A percentile compares a stretch with the other conserved stretches of the same genome.
Evolutionary conservation across 2,888 invertebrate genomes (phyloP).

Genomic region (Habroteleia sp.): DNA sequence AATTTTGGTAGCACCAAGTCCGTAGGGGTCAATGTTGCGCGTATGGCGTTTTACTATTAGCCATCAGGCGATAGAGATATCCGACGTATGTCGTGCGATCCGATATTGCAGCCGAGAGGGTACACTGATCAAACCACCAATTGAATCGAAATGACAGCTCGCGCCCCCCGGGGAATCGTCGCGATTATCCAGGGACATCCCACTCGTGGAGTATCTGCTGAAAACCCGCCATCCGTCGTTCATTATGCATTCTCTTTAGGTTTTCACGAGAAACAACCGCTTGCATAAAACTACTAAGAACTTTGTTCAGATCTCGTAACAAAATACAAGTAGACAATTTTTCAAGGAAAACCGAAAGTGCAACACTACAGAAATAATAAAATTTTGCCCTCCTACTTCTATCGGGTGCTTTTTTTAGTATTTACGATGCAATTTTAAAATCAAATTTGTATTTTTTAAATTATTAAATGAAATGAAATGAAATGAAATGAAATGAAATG

Average conservation of each 20-base stretch:
- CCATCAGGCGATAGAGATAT: constrained; percentile 75
- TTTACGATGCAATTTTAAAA: too few species aligned
- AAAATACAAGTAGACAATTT: constrained; percentile 15
- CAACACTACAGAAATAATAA: too few species aligned
- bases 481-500: too few species aligned
- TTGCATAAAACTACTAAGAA: constrained; percentile 65
- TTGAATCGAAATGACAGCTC: constrained; percentile 77
- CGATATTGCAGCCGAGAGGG: constrained; percentile 64
- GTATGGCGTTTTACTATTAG: constrained; percentile 66
- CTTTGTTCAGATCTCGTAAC: constrained; percentile 27
- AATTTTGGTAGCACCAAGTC: constrained; percentile 48
- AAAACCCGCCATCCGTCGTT: constrained; percentile 69
- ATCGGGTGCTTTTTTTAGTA: too few species aligned
- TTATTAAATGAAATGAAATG: too few species aligned
- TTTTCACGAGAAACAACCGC: constrained; percentile 67
- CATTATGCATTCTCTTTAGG: constrained; percentile 79
- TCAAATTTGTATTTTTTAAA: too few species aligned
- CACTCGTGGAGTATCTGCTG: too few species aligned
- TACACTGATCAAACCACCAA: constrained; percentile 77
- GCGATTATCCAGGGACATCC: constrained; percentile 71
- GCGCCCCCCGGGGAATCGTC: constrained; percentile 71
- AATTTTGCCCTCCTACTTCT: too few species aligned
- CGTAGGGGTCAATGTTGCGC: constrained; percentile 59
- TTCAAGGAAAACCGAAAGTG: neutral
- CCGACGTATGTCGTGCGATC: constrained; percentile 47